phyloP scores from a whole-genome alignment of 2,888 invertebrate genomes.

The Heteropelma amictum region DNA sequence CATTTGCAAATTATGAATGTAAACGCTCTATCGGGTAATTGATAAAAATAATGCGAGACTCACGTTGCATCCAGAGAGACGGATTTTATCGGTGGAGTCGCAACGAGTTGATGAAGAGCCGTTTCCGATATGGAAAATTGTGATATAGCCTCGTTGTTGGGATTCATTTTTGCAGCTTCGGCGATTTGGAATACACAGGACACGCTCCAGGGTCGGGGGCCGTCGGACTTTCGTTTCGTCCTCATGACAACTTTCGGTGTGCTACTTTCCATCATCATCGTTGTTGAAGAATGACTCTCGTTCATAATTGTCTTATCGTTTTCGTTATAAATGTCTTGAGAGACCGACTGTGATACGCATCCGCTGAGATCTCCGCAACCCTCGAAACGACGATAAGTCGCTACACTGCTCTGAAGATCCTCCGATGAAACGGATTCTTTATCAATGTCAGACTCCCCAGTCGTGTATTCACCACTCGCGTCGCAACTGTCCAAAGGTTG shows the following conservation, averaged over 20 bases:
- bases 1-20: too few relatives aligned
- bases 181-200: slow-evolving; percentile 88
- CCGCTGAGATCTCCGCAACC: slow-evolving; percentile 60
- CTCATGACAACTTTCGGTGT: slow-evolving; percentile 82
- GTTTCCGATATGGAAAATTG: slow-evolving; percentile 93
- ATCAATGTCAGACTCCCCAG: slow-evolving; percentile 85
- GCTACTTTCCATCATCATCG: slow-evolving; percentile 63
- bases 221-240: slow-evolving; percentile 81
- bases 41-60: too few relatives aligned
- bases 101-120: slow-evolving; percentile 86
- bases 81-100: slow-evolving; percentile 76
- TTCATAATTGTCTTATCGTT: slow-evolving; percentile 70
- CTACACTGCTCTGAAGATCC: slow-evolving; percentile 87
- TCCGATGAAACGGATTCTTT: slow-evolving; percentile 86
- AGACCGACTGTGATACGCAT: slow-evolving; percentile 70
- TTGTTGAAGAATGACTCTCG: slow-evolving; percentile 60
- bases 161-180: slow-evolving; percentile 65
- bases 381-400: slow-evolving; percentile 81
- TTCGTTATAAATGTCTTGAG: slow-evolving; percentile 75
- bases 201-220: slow-evolving; percentile 90
- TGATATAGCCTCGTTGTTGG: slow-evolving; percentile 70
- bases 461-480: slow-evolving; percentile 93
- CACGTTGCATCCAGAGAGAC: slow-evolving; percentile 74
- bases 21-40: too few relatives aligned
- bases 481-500: slow-evolving; percentile 89